A percentile compares a stretch with the other conserved stretches of the same genome.
phyloP scores from a whole-genome alignment of 2,113 vertebrate genomes.

The Calidris pugnax region DNA sequence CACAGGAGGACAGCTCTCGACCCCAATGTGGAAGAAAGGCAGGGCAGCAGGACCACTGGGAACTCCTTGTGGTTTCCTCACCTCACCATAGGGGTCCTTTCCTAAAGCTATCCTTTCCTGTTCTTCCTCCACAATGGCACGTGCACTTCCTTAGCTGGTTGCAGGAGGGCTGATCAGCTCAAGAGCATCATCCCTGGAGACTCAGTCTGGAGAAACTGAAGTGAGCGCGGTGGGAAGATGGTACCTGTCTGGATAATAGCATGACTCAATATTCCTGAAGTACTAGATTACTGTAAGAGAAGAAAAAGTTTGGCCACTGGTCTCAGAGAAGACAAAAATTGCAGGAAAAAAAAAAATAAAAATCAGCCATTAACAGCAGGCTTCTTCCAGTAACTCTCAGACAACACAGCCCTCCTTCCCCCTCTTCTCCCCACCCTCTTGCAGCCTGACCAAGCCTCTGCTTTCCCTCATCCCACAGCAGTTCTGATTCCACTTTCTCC shows the following conservation, averaged over 20 bases:
- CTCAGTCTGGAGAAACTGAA: neutral
- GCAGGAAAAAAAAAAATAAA: neutral
- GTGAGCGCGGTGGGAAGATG: neutral
- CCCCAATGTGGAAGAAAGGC: fast-evolving
- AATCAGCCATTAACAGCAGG: neutral
- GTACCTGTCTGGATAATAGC: no score
- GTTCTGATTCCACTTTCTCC: neutral
- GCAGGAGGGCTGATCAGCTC: neutral
- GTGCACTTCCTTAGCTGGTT: fast-evolving
- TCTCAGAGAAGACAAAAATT: neutral
- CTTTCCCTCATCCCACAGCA: neutral
- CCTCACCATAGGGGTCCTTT: neutral
- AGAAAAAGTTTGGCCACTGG: neutral
- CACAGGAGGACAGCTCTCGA: fast-evolving
- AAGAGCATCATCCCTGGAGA: neutral
- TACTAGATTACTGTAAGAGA: no score
- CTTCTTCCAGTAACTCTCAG: neutral
- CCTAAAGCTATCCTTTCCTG: fast-evolving
- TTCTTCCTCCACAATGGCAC: neutral
- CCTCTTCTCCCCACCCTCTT: neutral
- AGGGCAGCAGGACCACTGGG: neutral
- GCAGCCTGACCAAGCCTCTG: neutral
- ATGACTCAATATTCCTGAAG: no score
- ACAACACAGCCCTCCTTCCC: neutral
- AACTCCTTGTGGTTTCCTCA: neutral